A percentile compares a stretch with the other conserved stretches of the same genome.
These are phyloP conservation scores for Drosophila sproati DNA, from an alignment of 1,140 invertebrate genomes.

Conservation along the genomic window DNA sequence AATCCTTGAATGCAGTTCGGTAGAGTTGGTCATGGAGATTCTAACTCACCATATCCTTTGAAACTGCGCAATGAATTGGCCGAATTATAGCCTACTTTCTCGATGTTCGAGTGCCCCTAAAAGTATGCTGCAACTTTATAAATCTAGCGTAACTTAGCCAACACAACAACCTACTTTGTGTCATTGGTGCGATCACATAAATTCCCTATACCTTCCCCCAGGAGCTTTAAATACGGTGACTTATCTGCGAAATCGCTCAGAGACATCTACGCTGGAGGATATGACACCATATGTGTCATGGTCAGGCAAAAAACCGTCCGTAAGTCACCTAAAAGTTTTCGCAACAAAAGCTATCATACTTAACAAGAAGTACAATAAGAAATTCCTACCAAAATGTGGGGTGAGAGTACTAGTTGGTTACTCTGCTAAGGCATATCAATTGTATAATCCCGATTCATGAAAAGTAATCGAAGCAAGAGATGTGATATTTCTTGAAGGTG, in stretches of 20 bases:
- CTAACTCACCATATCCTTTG: no score
- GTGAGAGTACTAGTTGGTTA: background rate
- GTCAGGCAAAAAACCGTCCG: background rate
- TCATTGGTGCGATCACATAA: no score
- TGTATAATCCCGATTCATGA: background rate
- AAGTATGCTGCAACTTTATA: no score
- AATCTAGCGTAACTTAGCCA: no score
- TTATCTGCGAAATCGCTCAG: background rate
- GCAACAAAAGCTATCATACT: background rate
- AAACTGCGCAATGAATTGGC: no score
- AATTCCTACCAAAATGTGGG: background rate
- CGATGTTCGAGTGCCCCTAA: no score
- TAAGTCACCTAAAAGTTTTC: background rate
- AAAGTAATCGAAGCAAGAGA: background rate
- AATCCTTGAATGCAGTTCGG: no score
- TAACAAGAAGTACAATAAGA: background rate
- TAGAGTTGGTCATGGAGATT: no score
- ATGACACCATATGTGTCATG: background rate
- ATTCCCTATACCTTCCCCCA: background rate
- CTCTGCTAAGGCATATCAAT: background rate
- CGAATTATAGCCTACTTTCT: no score
- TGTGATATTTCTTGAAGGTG: no score
- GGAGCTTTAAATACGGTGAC: background rate
- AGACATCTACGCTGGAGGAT: background rate
- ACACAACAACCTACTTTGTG: background rate